phyloP scores from a whole-genome alignment of 2,797 vertebrate genomes.

The Chanos chanos region DNA sequence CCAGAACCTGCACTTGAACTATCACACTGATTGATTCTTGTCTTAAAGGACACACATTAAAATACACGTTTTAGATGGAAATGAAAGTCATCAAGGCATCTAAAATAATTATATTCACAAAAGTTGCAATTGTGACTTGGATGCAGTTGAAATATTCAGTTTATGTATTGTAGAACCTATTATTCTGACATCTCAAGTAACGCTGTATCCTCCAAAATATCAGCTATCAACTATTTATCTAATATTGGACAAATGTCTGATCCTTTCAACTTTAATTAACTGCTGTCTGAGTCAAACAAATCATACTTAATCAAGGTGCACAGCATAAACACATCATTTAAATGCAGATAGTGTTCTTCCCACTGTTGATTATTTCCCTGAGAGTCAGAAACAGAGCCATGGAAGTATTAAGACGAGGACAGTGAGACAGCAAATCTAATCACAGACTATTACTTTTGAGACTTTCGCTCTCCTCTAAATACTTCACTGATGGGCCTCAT shows the following conservation, averaged over 20 bases:
- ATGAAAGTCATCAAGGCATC: too few species aligned
- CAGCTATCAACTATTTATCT: too few species aligned
- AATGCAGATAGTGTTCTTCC: conserved; percentile 9
- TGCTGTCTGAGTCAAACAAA: not conserved
- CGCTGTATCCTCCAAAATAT: too few species aligned
- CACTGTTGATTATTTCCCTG: not conserved
- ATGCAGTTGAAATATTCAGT: not conserved
- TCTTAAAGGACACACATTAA: too few species aligned
- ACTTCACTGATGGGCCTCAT: not conserved
- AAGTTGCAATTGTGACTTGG: too few species aligned
- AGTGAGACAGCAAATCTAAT: conserved; percentile 19
- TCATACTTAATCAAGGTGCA: not conserved
- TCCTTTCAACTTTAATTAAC: not conserved
- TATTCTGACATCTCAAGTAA: too few species aligned
- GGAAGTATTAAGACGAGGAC: not conserved
- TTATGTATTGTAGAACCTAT: too few species aligned
- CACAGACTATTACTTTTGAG: conserved; percentile 14
- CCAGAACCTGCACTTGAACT: too few species aligned
- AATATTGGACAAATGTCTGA: not conserved
- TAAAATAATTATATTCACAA: too few species aligned
- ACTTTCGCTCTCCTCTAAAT: conserved; percentile 27
- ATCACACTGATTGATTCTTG: too few species aligned
- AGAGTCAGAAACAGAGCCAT: not conserved
- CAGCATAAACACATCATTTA: too few species aligned
- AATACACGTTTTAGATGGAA: too few species aligned